Evolutionary conservation across 1,140 invertebrate genomes (phyloP).

Genomic region (Atta colombica): DNA sequence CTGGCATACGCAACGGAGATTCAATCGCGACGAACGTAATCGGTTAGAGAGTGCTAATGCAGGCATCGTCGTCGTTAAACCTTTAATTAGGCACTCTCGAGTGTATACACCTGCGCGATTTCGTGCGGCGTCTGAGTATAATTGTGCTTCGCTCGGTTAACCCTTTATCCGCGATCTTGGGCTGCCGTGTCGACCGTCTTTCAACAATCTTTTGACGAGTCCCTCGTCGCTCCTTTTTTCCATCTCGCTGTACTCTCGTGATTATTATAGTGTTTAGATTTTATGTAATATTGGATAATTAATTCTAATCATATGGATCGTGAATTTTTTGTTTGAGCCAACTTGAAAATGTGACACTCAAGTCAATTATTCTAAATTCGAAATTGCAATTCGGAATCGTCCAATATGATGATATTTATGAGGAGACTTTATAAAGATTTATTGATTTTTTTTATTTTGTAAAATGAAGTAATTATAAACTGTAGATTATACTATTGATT

Average conservation of each 20-base stretch:
- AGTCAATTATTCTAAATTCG: conserved; percentile 4
- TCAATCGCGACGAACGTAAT: conserved; percentile 53
- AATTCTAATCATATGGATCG: background rate
- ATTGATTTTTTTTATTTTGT: background rate
- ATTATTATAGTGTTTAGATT: conserved; percentile 27
- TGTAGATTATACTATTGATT: background rate
- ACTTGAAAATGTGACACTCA: background rate
- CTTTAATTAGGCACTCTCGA: conserved; percentile 73
- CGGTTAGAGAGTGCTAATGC: conserved; percentile 63
- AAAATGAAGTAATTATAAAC: background rate
- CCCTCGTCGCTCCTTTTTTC: background rate
- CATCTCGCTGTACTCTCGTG: conserved; percentile 38
- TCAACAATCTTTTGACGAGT: conserved; percentile 71
- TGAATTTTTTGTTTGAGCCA: background rate
- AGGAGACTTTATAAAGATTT: background rate
- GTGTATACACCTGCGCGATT: conserved; percentile 76
- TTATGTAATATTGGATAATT: conserved; percentile 10
- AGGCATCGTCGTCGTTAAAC: conserved; percentile 65
- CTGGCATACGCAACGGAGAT: conserved; percentile 18
- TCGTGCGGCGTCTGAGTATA: conserved; percentile 77
- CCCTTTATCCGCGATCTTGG: conserved; percentile 74
- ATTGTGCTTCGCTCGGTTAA: conserved; percentile 78
- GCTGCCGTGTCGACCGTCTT: conserved; percentile 28
- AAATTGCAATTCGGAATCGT: background rate
- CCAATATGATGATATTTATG: background rate